Base-by-base conservation (phyloP, 2,888 invertebrate species). In the Drosophila ochracea region DNA sequence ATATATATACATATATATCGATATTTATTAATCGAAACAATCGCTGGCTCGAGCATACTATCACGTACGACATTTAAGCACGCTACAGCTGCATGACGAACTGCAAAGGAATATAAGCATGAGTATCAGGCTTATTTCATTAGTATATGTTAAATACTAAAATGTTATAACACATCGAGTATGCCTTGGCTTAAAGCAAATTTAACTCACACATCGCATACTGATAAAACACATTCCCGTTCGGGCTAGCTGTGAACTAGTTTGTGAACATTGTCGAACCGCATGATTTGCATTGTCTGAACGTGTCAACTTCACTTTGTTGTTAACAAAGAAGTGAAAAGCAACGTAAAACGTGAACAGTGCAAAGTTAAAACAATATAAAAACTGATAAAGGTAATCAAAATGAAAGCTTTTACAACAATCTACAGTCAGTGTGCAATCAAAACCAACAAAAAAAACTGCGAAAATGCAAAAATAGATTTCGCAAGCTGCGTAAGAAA, bases 301-400 rank as follows among this genome's bases (percentile, higher is more conserved):
- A 33, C 82, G 85, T 82, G 31, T 30, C 72, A 35, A 64, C 54
- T 57, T 37, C 73, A 77, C 70, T 72, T 77, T 74, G 70, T 84
- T 79, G 75, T 78, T 82, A 84, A 87, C 84, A 84, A 84, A 86
- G 84, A 73, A 84, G 68, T 63, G 71, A 82, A 73, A 81, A 69
- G 59, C 69, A 69, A 77, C 67, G 71, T 57, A 62, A 74, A 84
- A 89, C 84, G 89, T 84, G 82, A 86, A 86, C 54, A 80, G 58
- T 65, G 62, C 68, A 69, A 55, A 55, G 30, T 70, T 63, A 55
- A 72, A 71, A 67, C 60, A 80, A 72, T 57, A 54, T 61, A 66
- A 76, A 16, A 71, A 80, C 73, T 76, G 68, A 82, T 87, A 87
- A 84, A 85, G 85, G 89, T 89, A 85, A 72, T 19, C 68, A 61